These are phyloP conservation scores for Parapristionchus giblindavisi DNA, from an alignment of 2,888 invertebrate genomes.

Conservation along the genomic window DNA sequence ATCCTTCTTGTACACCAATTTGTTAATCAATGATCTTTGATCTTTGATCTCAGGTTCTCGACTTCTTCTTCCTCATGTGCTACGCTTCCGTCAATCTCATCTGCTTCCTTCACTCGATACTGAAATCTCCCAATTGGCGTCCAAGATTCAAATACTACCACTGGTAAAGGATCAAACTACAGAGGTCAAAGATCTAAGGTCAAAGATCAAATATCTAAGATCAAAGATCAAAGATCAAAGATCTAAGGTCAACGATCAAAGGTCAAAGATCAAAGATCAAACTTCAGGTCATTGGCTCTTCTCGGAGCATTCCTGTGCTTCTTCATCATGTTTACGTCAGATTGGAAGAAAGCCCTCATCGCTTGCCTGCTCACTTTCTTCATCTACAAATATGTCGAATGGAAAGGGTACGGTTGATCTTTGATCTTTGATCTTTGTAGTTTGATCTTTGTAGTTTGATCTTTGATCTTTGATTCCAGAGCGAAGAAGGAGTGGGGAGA, in stretches of 20 bases:
- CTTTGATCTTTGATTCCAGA: constrained; percentile 44
- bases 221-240: not conserved
- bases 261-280: not conserved
- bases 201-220: not conserved
- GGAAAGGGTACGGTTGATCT: constrained; percentile 79
- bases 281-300: constrained; percentile 81
- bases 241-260: not conserved
- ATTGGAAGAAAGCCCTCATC: constrained; percentile 91
- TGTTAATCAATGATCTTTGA: no score
- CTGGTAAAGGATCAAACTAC: constrained; percentile 78
- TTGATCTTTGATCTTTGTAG: not conserved
- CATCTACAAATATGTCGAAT: constrained; percentile 97
- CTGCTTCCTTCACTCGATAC: constrained; percentile 93
- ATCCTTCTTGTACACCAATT: no score
- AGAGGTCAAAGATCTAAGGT: not conserved
- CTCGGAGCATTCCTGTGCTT: constrained; percentile 87
- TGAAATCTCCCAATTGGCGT: constrained; percentile 94
- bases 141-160: constrained; percentile 98
- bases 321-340: constrained; percentile 97
- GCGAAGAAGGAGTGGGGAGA: constrained; percentile 99
- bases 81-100: constrained; percentile 99
- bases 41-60: constrained; percentile 74
- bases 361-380: constrained; percentile 92
- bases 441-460: not conserved
- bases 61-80: constrained; percentile 95